Percentiles rank a stretch among this genome's conserved stretches.
phyloP scores from a whole-genome alignment of 2,888 invertebrate species.

The Sympetrum striolatum region DNA sequence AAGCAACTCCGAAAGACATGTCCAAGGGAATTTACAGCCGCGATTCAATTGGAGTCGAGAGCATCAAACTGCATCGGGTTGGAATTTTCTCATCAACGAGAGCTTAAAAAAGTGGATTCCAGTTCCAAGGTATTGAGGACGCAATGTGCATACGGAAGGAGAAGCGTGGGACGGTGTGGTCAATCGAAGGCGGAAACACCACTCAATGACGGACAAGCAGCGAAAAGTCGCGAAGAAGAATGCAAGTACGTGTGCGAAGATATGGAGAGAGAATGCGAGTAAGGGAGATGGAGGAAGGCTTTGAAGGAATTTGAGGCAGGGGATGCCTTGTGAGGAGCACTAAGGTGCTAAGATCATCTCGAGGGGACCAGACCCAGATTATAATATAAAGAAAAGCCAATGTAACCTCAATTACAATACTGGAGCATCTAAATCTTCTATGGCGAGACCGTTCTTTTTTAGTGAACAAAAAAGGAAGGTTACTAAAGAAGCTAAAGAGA shows the following conservation, averaged over 20 bases:
- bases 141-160: background rate
- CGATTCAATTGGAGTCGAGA: background rate
- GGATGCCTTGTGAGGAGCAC: too few relatives aligned
- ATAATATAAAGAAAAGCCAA: too few relatives aligned
- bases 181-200: background rate
- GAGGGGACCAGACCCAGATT: too few relatives aligned
- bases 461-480: too few relatives aligned
- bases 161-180: background rate
- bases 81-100: background rate
- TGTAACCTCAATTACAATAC: too few relatives aligned
- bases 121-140: background rate
- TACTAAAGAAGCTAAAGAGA: too few relatives aligned
- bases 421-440: too few relatives aligned
- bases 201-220: background rate
- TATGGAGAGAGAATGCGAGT: background rate
- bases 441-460: too few relatives aligned
- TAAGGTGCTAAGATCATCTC: too few relatives aligned
- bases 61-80: background rate
- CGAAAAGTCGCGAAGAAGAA: background rate
- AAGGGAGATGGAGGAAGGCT: background rate
- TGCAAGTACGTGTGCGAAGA: background rate
- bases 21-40: background rate
- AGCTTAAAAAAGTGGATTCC: background rate
- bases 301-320: conserved; percentile 21
- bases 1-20: background rate